phyloP scores from a whole-genome alignment of 2,888 invertebrate genomes.

The Harpagoxenus sublaevis region DNA sequence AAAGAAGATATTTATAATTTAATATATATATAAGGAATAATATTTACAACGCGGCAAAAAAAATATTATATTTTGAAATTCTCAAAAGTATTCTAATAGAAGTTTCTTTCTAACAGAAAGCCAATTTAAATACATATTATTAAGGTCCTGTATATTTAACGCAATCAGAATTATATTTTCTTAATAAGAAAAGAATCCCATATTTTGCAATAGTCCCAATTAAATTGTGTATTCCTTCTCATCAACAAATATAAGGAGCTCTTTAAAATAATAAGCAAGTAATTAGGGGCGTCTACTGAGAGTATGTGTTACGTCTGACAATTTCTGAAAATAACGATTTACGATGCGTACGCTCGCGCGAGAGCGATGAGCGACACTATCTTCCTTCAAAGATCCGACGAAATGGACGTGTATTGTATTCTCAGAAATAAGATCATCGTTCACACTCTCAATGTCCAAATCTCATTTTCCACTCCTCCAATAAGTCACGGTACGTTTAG shows the following conservation, averaged over 20 bases:
- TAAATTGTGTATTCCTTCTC: neutral
- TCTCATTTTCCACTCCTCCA: conserved; percentile 79
- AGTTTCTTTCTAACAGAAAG: neutral
- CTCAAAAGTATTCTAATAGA: neutral
- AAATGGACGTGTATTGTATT: conserved; percentile 68
- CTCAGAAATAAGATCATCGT: conserved; percentile 77
- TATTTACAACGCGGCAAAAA: neutral
- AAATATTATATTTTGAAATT: neutral
- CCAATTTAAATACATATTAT: neutral
- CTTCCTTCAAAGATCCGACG: conserved; percentile 49
- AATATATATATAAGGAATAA: conserved; percentile 11
- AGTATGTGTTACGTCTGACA: neutral
- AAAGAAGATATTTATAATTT: neutral
- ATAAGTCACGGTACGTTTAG: conserved; percentile 85
- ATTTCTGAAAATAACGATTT: conserved; percentile 46
- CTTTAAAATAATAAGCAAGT: conserved; percentile 22
- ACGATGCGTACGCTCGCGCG: conserved; percentile 11
- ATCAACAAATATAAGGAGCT: neutral
- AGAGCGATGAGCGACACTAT: conserved; percentile 46
- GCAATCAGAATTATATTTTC: neutral
- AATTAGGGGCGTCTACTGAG: neutral
- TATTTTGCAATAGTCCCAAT: neutral
- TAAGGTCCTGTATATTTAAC: neutral
- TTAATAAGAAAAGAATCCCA: neutral
- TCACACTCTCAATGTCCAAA: conserved; percentile 77